Evolutionary conservation across 2,888 invertebrate genomes (phyloP), one percentile per base, ranked within the genome.

Genomic region (Leptinotarsa tumamoca): DNA sequence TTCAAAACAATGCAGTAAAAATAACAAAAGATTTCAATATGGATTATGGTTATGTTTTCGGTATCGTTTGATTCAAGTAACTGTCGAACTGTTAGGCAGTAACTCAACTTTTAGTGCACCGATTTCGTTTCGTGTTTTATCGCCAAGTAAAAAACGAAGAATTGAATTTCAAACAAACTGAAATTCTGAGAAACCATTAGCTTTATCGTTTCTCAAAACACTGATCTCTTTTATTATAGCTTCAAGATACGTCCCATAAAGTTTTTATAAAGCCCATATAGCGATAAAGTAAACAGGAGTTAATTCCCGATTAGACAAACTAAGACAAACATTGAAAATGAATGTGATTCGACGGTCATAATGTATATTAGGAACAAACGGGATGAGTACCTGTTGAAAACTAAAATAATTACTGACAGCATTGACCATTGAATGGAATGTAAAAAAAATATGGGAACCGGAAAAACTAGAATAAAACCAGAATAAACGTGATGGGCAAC

Each of bases 251-350:
- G 33, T 43, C 13, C n/a, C 63, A 63, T 63, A 43, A 63, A 63
- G 63, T 63, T 63, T 63, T 63, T 63, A 63, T 63, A 63, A 63
- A 63, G 63, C 63, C 27, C 63, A 63, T 63, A 63, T n/a, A 63
- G 43, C 33, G 43, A 63, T 63, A 63, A 63, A 63, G 43, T 63
- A 63, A 63, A 43, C 63, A 63, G 33, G 63, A 33, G 33, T 63
- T 33, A 63, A 63, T 33, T 63, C 63, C 27, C 43, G 18, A 63
- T 63, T 33, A 63, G 63, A 33, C 15, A n/a, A 63, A 63, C 63
- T 43, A n/a, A 43, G 33, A 63, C 33, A 63, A 63, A 63, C 63
- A 63, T 3, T 13, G 69, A 17, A 54, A 21, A 69, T 56, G 15
- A 56, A 56, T 18, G 17, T 27, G 56, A 21, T 54, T 23, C 0